These are phyloP conservation scores for Crioceris asparagi DNA, from an alignment of 2,888 invertebrate genomes.

Conservation along the genomic window DNA sequence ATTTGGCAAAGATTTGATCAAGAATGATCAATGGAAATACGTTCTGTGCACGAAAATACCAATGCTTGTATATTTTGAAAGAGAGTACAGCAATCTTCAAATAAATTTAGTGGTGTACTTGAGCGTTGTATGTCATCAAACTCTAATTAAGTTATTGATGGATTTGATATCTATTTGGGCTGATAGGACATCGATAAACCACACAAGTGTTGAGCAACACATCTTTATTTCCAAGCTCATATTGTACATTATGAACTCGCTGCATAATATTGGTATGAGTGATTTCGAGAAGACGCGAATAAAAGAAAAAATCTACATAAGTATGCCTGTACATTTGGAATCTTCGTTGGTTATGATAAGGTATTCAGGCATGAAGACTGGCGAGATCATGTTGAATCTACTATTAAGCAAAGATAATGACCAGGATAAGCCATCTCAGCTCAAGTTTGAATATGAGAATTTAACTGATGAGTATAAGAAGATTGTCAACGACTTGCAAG, in stretches of 20 bases:
- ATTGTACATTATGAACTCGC: constrained; percentile 45
- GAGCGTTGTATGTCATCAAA: constrained; percentile 30
- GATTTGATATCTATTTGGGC: constrained; percentile 58
- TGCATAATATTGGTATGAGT: constrained; percentile 32
- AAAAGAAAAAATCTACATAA: constrained; percentile 33
- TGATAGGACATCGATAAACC: constrained; percentile 49
- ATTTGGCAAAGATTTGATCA: constrained; percentile 43
- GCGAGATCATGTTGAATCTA: constrained; percentile 51
- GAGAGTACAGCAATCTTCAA: constrained; percentile 38
- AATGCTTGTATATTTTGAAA: constrained; percentile 42
- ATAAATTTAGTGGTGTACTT: constrained; percentile 54
- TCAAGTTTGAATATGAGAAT: constrained; percentile 57
- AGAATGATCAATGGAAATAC: constrained; percentile 54
- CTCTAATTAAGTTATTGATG: constrained; percentile 39
- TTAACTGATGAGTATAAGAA: constrained; percentile 41
- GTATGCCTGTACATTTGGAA: constrained; percentile 58
- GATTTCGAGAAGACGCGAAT: constrained; percentile 13
- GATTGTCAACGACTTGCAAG: constrained; percentile 42
- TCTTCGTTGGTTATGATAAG: constrained; percentile 49
- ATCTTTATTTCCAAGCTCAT: constrained; percentile 58
- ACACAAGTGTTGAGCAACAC: constrained; percentile 58
- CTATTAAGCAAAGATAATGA: constrained; percentile 34
- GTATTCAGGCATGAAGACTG: constrained; percentile 62
- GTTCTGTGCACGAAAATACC: constrained; percentile 52
- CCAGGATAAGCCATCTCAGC: constrained; percentile 37